Evolutionary conservation across 1,140 invertebrate genomes (phyloP).

Genomic region (Anastrepha obliqua): DNA sequence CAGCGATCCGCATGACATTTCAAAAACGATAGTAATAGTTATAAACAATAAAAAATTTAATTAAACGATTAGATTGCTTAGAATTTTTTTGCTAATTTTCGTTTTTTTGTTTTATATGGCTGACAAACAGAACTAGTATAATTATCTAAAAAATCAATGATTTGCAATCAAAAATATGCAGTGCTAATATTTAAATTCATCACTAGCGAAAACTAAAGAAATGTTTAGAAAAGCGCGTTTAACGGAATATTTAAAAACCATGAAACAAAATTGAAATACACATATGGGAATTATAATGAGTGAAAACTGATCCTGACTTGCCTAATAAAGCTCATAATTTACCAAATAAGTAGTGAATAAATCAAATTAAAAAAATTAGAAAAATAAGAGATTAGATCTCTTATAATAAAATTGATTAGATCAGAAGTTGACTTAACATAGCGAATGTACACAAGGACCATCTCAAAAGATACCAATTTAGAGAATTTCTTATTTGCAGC

Average conservation of each 20-base stretch:
- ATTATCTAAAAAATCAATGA: conserved; percentile 44
- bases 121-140: conserved; percentile 19
- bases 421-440: conserved; percentile 58
- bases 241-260: neutral
- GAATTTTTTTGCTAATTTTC: neutral
- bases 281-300: conserved; percentile 53
- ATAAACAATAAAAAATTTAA: conserved; percentile 43
- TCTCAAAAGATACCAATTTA: conserved; percentile 94
- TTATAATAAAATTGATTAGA: neutral
- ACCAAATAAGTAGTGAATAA: conserved; percentile 2
- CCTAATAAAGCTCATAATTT: neutral
- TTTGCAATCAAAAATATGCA: conserved; percentile 57
- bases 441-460: conserved; percentile 86
- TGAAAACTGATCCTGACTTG: conserved; percentile 57
- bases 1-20: conserved; percentile 77
- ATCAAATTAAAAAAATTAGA: conserved; percentile 29
- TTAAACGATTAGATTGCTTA: conserved; percentile 31
- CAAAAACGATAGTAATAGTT: conserved; percentile 63
- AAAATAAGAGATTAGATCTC: neutral
- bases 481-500: conserved; percentile 57
- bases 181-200: neutral
- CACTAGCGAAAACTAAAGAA: conserved; percentile 55
- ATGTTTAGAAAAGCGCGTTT: neutral
- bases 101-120: neutral
- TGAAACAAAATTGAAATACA: neutral